A percentile compares a stretch with the other conserved stretches of the same genome.
These are phyloP conservation scores for Tribolium madens DNA, from an alignment of 1,140 invertebrate genomes.

Conservation along the genomic window DNA sequence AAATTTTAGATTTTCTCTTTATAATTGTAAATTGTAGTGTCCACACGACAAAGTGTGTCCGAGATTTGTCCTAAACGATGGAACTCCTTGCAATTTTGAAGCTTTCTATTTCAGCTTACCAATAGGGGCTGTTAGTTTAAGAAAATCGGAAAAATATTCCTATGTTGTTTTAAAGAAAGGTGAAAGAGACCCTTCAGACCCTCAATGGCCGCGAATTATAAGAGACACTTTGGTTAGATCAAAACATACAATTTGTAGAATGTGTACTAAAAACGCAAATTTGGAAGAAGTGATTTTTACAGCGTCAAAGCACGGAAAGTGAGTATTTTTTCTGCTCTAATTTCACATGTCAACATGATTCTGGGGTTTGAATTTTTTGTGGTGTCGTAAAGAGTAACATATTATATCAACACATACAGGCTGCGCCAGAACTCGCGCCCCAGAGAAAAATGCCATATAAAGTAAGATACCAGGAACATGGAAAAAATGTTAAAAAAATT, in stretches of 20 bases:
- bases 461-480: too few relatives aligned
- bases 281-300: conserved; percentile 85
- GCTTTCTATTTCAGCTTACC: conserved; percentile 73
- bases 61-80: conserved; percentile 69
- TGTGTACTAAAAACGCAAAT: conserved; percentile 81
- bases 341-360: too few relatives aligned
- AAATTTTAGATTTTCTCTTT: not conserved
- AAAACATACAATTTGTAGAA: conserved; percentile 80
- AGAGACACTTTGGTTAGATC: conserved; percentile 73
- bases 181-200: conserved; percentile 65
- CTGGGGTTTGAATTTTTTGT: too few relatives aligned
- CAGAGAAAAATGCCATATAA: too few relatives aligned
- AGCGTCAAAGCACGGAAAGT: conserved; percentile 79
- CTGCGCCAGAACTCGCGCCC: too few relatives aligned
- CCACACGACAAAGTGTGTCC: conserved; percentile 85
- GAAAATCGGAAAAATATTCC: conserved; percentile 70
- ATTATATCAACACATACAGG: too few relatives aligned
- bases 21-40: conserved; percentile 71
- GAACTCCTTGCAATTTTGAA: conserved; percentile 84
- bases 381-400: too few relatives aligned
- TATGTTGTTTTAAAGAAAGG: conserved; percentile 86
- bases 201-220: conserved; percentile 84
- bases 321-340: too few relatives aligned
- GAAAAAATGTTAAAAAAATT: too few relatives aligned
- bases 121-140: conserved; percentile 63